A percentile compares a stretch with the other conserved stretches of the same genome.
Conservation (phyloP, 2,797 vertebrate species). For the Pangasius macronema region DNA sequence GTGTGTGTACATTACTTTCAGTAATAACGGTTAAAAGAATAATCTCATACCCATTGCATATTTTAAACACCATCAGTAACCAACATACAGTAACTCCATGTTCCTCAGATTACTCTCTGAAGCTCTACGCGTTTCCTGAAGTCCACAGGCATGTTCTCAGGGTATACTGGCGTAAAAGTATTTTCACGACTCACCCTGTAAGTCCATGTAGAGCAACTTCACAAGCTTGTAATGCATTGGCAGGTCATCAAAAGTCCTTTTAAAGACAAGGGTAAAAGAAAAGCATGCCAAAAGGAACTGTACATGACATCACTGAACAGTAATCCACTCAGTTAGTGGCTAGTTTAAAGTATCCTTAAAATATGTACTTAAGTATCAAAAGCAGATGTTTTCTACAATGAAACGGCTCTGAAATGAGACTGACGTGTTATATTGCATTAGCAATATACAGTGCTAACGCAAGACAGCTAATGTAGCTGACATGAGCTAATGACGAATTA, state of each 20-base stretch:
- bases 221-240: background rate
- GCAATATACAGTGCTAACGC: background rate
- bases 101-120: background rate
- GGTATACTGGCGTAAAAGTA: background rate
- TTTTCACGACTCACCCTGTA: background rate
- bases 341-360: background rate
- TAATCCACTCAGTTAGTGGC: background rate
- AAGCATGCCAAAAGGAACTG: constrained; percentile 36
- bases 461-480: background rate
- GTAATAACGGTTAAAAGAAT: background rate
- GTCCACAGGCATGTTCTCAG: background rate
- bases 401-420: background rate
- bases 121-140: background rate
- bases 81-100: too few species aligned
- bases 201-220: background rate
- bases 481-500: background rate
- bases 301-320: background rate
- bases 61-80: background rate
- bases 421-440: background rate
- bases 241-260: background rate
- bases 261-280: background rate
- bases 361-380: background rate
- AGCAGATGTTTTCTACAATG: background rate
- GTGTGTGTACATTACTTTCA: background rate
- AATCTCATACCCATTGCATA: background rate